Conservation (phyloP, 1,140 invertebrate species). For the Elysia chlorotica region DNA sequence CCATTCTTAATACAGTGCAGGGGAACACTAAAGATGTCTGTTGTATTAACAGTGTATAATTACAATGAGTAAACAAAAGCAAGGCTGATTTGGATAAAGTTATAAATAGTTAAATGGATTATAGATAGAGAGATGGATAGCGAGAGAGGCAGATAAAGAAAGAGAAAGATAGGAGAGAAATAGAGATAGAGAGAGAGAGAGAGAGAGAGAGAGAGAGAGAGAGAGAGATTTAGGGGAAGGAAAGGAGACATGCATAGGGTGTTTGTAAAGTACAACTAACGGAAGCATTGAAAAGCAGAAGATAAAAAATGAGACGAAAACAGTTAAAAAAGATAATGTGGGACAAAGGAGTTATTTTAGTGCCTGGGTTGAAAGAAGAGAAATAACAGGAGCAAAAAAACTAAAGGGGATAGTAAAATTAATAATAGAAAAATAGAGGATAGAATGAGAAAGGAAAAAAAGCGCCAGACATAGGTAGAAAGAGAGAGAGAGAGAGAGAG, state of each 20-base stretch:
- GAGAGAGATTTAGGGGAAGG: too few relatives aligned
- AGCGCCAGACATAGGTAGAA: neutral
- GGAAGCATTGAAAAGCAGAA: neutral
- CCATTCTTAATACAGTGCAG: too few relatives aligned
- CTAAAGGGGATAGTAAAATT: neutral
- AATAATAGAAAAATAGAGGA: neutral
- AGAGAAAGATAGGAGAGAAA: neutral
- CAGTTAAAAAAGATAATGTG: neutral
- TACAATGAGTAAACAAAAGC: too few relatives aligned
- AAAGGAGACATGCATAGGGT: neutral
- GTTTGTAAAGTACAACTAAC: neutral
- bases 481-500: neutral
- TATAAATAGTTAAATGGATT: conserved; percentile 1
- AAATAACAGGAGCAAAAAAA: neutral
- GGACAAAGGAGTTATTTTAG: neutral
- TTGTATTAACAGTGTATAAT: too few relatives aligned
- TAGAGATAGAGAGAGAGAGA: neutral
- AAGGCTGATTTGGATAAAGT: too few relatives aligned
- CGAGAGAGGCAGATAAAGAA: neutral
- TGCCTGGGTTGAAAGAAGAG: neutral
- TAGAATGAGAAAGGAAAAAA: neutral
- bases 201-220: too few relatives aligned
- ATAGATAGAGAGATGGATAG: neutral
- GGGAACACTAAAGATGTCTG: too few relatives aligned
- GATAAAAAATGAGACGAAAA: neutral